Conservation (phyloP, 2,113 vertebrate species). For the Hippopotamus amphibius region DNA sequence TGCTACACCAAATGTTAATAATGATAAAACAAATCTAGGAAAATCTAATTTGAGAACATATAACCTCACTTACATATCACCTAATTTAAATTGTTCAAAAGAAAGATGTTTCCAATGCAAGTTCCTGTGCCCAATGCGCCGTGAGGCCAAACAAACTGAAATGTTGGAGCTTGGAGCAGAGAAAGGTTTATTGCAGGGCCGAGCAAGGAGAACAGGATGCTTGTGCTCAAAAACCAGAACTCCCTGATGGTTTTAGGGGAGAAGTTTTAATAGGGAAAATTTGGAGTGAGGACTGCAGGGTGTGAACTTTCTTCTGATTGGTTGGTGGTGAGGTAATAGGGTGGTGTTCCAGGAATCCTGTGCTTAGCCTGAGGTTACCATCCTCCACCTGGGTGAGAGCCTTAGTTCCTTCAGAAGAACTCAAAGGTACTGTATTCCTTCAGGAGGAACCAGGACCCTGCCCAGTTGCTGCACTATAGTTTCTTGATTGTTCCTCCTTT, state of each 20-base stretch:
- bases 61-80: slow-evolving; percentile 18
- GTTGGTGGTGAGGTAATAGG: background rate
- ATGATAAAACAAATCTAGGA: slow-evolving; percentile 47
- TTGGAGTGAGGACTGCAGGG: background rate
- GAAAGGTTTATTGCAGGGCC: background rate
- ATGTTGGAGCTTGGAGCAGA: background rate
- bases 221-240: background rate
- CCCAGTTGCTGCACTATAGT: background rate
- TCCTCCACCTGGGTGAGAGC: background rate
- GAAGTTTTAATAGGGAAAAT: background rate
- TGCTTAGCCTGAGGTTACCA: background rate
- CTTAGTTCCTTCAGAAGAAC: background rate
- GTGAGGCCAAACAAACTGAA: background rate
- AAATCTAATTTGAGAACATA: slow-evolving; percentile 9
- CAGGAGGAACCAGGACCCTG: background rate
- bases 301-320: background rate
- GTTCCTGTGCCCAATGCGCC: background rate
- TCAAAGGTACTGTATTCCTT: background rate
- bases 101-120: background rate
- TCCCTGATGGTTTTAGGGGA: background rate
- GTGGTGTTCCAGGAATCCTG: background rate
- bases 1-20: slow-evolving; percentile 28
- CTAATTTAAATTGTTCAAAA: slow-evolving; percentile 55
- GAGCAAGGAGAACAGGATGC: background rate
- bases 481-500: background rate